These are phyloP conservation scores for Microcebus griseorufus DNA, from an alignment of 2,113 vertebrate genomes.

Conservation along the genomic window DNA sequence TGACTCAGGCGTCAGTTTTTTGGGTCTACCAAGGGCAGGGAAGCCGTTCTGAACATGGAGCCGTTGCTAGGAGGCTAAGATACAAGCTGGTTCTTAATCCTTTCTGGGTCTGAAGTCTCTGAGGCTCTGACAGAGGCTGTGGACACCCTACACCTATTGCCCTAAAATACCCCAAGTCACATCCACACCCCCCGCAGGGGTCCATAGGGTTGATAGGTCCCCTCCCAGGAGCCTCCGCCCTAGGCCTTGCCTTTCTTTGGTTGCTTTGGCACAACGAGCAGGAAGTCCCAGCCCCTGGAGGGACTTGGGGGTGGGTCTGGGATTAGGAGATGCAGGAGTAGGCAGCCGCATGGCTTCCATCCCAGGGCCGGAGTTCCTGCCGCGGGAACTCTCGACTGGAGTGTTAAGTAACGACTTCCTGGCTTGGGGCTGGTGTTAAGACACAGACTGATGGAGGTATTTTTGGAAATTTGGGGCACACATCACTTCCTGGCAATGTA, in stretches of 20 bases:
- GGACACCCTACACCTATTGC: accelerated
- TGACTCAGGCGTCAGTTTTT: not conserved
- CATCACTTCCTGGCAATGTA: slow-evolving; percentile 11
- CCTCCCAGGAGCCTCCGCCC: not conserved
- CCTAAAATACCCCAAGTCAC: accelerated
- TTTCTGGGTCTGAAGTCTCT: not conserved
- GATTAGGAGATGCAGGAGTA: not conserved
- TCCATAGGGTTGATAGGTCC: not conserved
- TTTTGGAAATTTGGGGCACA: slow-evolving; percentile 41
- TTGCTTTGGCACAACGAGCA: not conserved
- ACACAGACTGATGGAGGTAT: not conserved
- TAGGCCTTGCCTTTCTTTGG: not conserved
- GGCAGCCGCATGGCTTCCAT: accelerated
- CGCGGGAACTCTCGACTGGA: not conserved
- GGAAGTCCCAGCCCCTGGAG: accelerated
- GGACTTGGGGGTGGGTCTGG: not conserved
- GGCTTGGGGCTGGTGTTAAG: not conserved
- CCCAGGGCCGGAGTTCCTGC: not conserved
- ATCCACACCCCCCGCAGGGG: accelerated
- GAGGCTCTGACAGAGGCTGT: too few relatives aligned
- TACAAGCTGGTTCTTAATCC: not conserved
- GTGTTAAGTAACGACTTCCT: not conserved
- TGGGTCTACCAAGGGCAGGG: not conserved
- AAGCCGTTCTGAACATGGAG: not conserved
- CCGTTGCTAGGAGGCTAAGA: not conserved